phyloP scores from a whole-genome alignment of 1,140 invertebrate genomes.

The Nasonia longicornis region DNA sequence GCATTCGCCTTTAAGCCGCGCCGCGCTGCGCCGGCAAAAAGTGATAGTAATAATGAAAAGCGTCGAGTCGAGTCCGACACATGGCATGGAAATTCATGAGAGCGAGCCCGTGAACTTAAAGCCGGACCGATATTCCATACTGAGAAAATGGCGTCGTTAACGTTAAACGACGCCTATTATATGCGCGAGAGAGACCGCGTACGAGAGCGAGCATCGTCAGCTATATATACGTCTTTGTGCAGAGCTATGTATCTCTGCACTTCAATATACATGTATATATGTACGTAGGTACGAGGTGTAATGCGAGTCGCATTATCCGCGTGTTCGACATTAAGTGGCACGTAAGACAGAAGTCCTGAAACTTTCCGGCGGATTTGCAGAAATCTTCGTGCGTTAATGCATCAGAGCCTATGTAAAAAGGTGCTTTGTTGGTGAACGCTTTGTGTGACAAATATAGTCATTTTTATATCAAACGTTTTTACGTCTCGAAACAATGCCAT shows the following conservation, averaged over 20 bases:
- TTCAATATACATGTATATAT: constrained; percentile 29
- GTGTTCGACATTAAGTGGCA: constrained; percentile 41
- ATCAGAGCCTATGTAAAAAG: not conserved
- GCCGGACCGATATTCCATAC: constrained; percentile 63
- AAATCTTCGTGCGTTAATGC: too few relatives aligned
- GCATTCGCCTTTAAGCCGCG: constrained; percentile 37
- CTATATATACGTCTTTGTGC: constrained; percentile 14
- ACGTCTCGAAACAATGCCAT: too few relatives aligned
- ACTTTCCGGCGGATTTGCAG: constrained; percentile 25
- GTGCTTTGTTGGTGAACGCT: not conserved
- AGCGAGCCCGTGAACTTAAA: constrained; percentile 63
- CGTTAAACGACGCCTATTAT: constrained; percentile 68
- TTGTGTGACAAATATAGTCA: too few relatives aligned
- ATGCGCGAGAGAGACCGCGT: constrained; percentile 46
- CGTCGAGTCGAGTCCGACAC: not conserved
- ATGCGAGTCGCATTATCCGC: constrained; percentile 39
- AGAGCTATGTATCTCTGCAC: constrained; percentile 12
- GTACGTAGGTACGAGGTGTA: constrained; percentile 6
- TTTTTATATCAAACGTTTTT: too few relatives aligned
- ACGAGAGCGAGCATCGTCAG: constrained; percentile 33
- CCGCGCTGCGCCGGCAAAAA: not conserved
- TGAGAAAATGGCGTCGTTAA: constrained; percentile 69
- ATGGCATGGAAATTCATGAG: constrained; percentile 50
- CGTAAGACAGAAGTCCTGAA: constrained; percentile 42
- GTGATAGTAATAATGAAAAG: constrained; percentile 28